Conservation (phyloP, 2,113 vertebrate species). For the Varanus salvator region DNA sequence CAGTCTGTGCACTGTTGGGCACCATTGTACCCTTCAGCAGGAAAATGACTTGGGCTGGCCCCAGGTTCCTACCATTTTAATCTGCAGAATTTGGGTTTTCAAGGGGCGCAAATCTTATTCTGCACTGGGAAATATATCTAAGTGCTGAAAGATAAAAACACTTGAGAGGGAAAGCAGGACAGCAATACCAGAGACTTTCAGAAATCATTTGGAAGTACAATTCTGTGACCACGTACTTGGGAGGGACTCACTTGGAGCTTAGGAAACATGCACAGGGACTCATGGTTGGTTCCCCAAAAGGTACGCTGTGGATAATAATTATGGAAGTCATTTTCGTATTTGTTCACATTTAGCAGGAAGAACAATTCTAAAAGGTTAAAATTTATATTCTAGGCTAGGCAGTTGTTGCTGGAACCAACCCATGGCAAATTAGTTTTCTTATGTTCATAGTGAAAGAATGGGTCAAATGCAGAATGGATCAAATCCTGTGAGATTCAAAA, state of each 20-base stretch:
- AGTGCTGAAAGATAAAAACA: not conserved
- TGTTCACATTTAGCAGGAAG: not conserved
- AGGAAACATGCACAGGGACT: too few species aligned
- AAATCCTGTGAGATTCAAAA: not conserved
- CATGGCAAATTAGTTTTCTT: not conserved
- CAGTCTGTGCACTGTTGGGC: too few species aligned
- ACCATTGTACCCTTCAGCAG: too few species aligned
- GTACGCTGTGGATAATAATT: not conserved
- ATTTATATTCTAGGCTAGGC: not conserved
- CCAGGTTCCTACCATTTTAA: not conserved
- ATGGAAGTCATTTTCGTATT: not conserved
- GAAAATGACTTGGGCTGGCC: too few species aligned
- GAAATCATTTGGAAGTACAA: not conserved
- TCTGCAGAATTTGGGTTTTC: not conserved
- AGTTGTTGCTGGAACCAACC: not conserved
- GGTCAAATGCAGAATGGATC: not conserved
- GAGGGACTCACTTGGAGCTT: too few species aligned
- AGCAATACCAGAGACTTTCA: not conserved
- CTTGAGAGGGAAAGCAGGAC: not conserved
- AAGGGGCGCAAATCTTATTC: not conserved
- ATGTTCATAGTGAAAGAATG: not conserved
- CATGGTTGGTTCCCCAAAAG: not conserved
- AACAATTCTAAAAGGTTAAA: too few species aligned
- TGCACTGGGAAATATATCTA: not conserved
- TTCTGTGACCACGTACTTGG: too few species aligned